phyloP scores from a whole-genome alignment of 2,113 vertebrate species.

The Hypomesus transpacificus region DNA sequence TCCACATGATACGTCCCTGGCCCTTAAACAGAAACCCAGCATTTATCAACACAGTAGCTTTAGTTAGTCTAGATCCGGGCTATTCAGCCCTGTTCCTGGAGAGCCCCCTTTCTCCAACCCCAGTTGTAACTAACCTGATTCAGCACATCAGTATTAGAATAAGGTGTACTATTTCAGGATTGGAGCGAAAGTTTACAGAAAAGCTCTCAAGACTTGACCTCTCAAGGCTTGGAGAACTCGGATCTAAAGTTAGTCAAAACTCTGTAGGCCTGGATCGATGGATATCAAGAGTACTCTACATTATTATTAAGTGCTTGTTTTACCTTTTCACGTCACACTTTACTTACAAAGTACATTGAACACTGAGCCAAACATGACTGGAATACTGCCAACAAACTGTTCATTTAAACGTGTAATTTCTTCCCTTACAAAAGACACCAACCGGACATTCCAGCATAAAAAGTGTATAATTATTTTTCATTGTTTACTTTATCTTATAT shows the following conservation, averaged over 20 bases:
- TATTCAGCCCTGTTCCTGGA: no score
- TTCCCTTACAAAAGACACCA: not conserved
- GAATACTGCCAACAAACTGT: slow-evolving; percentile 20
- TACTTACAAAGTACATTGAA: not conserved
- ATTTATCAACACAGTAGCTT: no score
- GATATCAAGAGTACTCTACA: slow-evolving; percentile 10
- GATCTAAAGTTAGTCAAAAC: not conserved
- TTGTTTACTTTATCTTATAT: not conserved
- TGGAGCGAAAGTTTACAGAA: no score
- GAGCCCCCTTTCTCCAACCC: no score
- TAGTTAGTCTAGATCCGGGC: no score
- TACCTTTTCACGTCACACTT: not conserved
- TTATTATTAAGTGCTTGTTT: not conserved
- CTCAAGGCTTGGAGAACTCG: no score
- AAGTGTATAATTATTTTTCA: not conserved
- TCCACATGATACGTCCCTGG: no score
- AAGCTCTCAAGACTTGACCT: not conserved
- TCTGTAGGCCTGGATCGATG: not conserved
- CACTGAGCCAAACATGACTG: slow-evolving; percentile 18
- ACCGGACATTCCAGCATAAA: not conserved
- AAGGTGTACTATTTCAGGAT: no score
- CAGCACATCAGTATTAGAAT: no score
- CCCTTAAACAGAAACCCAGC: no score
- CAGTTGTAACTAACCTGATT: no score
- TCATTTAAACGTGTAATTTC: not conserved